These are phyloP conservation scores for Lottia scabra DNA, from an alignment of 2,888 invertebrate species.

Conservation along the genomic window DNA sequence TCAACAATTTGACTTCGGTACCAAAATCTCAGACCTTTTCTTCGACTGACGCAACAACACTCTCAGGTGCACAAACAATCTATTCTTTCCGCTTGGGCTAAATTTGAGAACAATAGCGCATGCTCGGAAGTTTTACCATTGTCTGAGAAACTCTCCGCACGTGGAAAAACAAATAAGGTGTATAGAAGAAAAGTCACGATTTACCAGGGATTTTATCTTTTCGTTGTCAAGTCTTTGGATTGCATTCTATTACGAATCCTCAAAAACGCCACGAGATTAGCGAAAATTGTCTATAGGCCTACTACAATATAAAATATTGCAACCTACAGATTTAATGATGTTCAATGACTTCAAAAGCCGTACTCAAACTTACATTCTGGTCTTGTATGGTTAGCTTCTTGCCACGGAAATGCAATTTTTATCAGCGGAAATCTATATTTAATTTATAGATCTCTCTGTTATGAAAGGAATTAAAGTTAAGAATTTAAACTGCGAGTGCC, in stretches of 20 bases:
- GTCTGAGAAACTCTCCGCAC: not conserved
- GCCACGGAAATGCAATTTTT: no score
- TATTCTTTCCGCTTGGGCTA: not conserved
- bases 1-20: not conserved
- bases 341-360: no score
- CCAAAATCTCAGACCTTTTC: not conserved
- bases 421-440: not conserved
- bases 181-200: not conserved
- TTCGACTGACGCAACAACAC: not conserved
- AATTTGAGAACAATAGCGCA: constrained; percentile 6
- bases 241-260: no score
- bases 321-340: no score
- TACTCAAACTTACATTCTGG: no score
- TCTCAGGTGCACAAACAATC: constrained; percentile 3
- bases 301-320: no score
- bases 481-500: not conserved
- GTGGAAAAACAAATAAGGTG: not conserved
- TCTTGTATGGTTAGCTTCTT: no score
- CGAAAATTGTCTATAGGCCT: no score
- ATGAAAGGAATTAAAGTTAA: not conserved
- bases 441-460: not conserved
- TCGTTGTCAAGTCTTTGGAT: no score
- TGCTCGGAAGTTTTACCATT: constrained; percentile 4
- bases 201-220: no score
- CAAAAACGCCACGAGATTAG: no score